Evolutionary conservation across 1,140 invertebrate species (phyloP).

Genomic region (Stenopsyche tienmushanensis): DNA sequence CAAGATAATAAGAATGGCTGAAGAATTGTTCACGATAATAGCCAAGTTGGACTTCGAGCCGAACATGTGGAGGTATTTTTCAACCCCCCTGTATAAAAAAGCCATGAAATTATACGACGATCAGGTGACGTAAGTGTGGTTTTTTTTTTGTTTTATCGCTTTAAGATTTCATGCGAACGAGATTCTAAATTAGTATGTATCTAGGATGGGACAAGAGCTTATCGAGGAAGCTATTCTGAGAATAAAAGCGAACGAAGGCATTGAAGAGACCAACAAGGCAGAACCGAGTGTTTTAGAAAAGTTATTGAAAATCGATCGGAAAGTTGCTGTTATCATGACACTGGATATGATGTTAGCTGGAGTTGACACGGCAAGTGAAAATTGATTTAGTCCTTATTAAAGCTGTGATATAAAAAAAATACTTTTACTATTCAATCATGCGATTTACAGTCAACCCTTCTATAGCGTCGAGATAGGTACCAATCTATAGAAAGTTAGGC

Average conservation of each 20-base stretch:
- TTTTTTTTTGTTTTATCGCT: no score
- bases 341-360: constrained; percentile 74
- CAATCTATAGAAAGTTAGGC: no score
- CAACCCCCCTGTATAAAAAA: constrained; percentile 59
- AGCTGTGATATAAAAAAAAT: constrained; percentile 25
- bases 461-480: no score
- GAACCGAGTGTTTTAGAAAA: constrained; percentile 59
- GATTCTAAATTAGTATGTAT: no score
- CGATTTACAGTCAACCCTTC: no score
- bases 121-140: constrained; percentile 49
- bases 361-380: constrained; percentile 77
- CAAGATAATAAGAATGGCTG: constrained; percentile 61
- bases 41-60: constrained; percentile 63
- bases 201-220: constrained; percentile 44
- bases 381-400: constrained; percentile 48
- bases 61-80: constrained; percentile 63
- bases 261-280: constrained; percentile 35
- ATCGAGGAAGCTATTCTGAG: constrained; percentile 47
- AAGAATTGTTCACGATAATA: constrained; percentile 60
- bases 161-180: no score
- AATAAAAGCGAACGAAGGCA: constrained; percentile 30
- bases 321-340: constrained; percentile 63
- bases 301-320: constrained; percentile 54
- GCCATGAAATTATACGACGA: constrained; percentile 53
- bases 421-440: constrained; percentile 15